Percentiles rank a stretch among this genome's conserved stretches.
Evolutionary conservation across 35 echinoderm and acorn worm species (phyloP).

Genomic region (Ptychodera flava): DNA sequence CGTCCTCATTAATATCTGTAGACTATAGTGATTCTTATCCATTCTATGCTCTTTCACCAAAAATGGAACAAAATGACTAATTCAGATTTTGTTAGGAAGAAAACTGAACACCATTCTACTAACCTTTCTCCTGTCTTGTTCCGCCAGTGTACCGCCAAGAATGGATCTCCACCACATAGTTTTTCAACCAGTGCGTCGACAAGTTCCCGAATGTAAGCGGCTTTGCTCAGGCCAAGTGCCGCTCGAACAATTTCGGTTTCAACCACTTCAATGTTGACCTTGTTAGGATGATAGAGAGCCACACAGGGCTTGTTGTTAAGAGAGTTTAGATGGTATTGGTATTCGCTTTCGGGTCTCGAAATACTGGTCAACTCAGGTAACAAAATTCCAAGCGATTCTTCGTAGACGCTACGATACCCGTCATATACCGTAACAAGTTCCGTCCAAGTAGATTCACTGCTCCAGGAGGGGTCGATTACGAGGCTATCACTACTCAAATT

Average conservation of each 20-base stretch:
- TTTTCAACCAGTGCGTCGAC: neutral
- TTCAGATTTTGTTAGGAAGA: too few relatives aligned
- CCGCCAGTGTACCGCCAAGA: neutral
- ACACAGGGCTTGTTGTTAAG: neutral
- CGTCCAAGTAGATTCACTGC: neutral
- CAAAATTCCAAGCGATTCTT: neutral
- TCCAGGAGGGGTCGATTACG: neutral
- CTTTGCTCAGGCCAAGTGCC: neutral
- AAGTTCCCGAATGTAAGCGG: neutral
- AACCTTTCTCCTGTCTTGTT: neutral
- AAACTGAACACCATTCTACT: too few relatives aligned
- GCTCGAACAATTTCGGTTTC: neutral
- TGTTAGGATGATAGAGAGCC: neutral
- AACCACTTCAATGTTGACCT: neutral
- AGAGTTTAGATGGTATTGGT: neutral
- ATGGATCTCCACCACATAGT: neutral
- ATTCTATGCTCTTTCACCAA: neutral
- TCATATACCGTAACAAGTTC: neutral
- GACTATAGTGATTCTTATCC: neutral
- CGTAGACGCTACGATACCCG: neutral
- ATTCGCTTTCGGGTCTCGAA: neutral
- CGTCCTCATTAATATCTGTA: neutral
- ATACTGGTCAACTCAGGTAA: neutral
- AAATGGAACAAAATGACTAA: too few relatives aligned
- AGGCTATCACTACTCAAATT: neutral